Evolutionary conservation across 92 coral and sea anemone genomes (phyloP).

Genomic region (Zoanthus sociatus): DNA sequence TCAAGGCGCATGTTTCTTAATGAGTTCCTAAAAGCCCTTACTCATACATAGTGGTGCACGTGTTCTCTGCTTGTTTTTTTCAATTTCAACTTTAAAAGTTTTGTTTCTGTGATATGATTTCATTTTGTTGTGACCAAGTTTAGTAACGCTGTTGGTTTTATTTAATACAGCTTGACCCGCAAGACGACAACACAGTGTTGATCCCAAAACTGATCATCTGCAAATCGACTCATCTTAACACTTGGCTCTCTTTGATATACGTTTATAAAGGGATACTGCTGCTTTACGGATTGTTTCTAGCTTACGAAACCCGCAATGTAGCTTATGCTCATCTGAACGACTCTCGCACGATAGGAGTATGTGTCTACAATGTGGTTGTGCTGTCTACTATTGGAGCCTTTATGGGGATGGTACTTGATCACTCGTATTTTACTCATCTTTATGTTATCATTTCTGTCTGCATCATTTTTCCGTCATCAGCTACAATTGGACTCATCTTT

Average conservation of each 20-base stretch:
- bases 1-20: too few relatives aligned
- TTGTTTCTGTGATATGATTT: neutral
- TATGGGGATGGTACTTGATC: conserved; percentile 67
- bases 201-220: conserved; percentile 70
- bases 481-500: conserved; percentile 86
- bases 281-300: conserved; percentile 91
- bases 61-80: too few relatives aligned
- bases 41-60: too few relatives aligned
- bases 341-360: conserved; percentile 93
- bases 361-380: conserved; percentile 95
- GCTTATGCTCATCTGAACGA: conserved; percentile 95
- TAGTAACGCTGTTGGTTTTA: neutral
- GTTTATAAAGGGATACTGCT: conserved; percentile 87
- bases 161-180: conserved; percentile 59
- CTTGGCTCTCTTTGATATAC: conserved; percentile 86
- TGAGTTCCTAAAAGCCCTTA: too few relatives aligned
- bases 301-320: conserved; percentile 97
- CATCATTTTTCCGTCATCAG: conserved; percentile 87
- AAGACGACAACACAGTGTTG: conserved; percentile 37
- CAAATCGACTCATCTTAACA: conserved; percentile 55
- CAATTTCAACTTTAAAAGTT: neutral
- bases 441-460: conserved; percentile 83
- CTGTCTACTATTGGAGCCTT: conserved; percentile 87
- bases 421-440: conserved; percentile 69
- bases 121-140: neutral